Percentiles rank a stretch among this genome's conserved stretches.
These are phyloP conservation scores for Lethocerus indicus DNA, from an alignment of 1,140 invertebrate genomes.

Conservation along the genomic window DNA sequence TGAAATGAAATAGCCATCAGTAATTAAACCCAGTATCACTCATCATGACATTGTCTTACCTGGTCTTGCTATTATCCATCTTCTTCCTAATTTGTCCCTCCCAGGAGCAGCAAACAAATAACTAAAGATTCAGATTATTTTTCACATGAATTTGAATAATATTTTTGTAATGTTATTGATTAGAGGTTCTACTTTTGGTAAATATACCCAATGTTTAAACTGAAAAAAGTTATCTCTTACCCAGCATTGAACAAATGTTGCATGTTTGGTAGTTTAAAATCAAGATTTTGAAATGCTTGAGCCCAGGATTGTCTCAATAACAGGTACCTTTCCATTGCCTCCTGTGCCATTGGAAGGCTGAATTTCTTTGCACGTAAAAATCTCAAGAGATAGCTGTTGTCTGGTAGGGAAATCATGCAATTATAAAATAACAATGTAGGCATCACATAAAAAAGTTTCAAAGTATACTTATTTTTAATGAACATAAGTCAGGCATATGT, in stretches of 20 bases:
- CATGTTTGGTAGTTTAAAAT: constrained; percentile 48
- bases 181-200: background rate
- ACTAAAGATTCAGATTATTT: constrained; percentile 21
- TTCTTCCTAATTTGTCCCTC: constrained; percentile 52
- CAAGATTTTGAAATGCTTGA: constrained; percentile 48
- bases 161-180: background rate
- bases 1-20: too few relatives aligned
- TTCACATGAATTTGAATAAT: background rate
- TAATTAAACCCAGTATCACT: background rate
- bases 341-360: constrained; percentile 61
- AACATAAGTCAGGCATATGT: background rate
- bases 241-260: constrained; percentile 50
- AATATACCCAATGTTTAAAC: background rate
- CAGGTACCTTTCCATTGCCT: constrained; percentile 64
- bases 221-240: constrained; percentile 22
- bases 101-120: constrained; percentile 65
- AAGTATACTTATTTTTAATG: background rate
- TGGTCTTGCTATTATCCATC: constrained; percentile 58
- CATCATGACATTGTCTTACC: constrained; percentile 29
- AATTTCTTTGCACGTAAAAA: constrained; percentile 73
- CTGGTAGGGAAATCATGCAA: constrained; percentile 26
- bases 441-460: background rate
- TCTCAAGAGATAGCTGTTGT: constrained; percentile 52
- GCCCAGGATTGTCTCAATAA: constrained; percentile 51
- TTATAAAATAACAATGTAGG: background rate